phyloP scores from a whole-genome alignment of 2,888 invertebrate species.

The Pseudococcus viburni region DNA sequence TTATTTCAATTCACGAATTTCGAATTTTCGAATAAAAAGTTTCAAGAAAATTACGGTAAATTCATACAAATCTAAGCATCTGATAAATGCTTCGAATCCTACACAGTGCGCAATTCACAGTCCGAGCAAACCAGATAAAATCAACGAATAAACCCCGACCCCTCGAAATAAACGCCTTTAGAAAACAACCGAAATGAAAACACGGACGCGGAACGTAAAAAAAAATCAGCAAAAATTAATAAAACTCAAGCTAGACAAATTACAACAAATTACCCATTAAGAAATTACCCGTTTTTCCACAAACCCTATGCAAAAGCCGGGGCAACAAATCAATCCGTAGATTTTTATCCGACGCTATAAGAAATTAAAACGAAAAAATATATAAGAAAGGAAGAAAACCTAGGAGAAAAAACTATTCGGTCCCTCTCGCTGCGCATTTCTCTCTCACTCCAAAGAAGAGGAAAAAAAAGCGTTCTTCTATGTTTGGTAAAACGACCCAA shows the following conservation, averaged over 20 bases:
- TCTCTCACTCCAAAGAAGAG: background rate
- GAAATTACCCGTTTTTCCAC: background rate
- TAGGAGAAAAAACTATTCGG: no score
- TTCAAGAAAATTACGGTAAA: no score
- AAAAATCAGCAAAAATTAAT: conserved; percentile 13
- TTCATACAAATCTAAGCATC: no score
- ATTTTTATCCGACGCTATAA: conserved; percentile 30
- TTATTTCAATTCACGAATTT: no score
- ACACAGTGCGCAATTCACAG: no score
- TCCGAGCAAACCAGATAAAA: no score
- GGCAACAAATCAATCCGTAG: conserved; percentile 21
- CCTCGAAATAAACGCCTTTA: background rate
- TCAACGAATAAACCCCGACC: background rate
- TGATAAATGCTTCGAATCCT: no score
- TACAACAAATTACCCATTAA: conserved; percentile 45
- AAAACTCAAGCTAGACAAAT: conserved; percentile 11
- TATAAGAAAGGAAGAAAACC: background rate
- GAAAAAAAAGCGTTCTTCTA: conserved; percentile 30
- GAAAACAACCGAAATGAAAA: background rate
- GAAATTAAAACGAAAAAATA: conserved; percentile 33
- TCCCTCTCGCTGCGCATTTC: no score
- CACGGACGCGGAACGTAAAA: background rate
- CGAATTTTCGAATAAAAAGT: no score
- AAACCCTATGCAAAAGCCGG: conserved; percentile 21
- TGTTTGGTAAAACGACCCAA: conserved; percentile 57